A percentile compares a stretch with the other conserved stretches of the same genome.
phyloP scores from a whole-genome alignment of 2,888 invertebrate species.

The Adelphocoris suturalis region DNA sequence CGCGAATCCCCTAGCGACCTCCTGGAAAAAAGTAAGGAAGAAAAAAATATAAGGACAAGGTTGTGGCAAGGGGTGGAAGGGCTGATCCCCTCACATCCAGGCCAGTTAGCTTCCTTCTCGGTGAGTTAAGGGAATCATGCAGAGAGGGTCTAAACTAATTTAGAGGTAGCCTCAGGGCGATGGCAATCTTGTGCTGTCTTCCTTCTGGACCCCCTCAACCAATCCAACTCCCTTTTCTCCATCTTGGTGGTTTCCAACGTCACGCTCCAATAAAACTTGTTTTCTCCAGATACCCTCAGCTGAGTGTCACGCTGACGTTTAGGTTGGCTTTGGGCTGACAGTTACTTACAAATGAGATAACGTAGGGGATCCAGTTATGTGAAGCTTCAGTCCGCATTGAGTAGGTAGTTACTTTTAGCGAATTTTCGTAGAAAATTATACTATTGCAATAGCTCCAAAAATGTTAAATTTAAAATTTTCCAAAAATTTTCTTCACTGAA shows the following conservation, averaged over 20 bases:
- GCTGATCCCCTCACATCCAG: slow-evolving; percentile 58
- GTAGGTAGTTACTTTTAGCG: no score
- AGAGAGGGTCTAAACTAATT: slow-evolving; percentile 62
- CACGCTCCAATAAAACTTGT: slow-evolving; percentile 24
- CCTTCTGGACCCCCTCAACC: background rate
- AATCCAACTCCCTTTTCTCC: background rate
- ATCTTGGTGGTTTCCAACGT: background rate
- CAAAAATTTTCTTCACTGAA: no score
- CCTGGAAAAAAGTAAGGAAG: background rate
- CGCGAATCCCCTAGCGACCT: slow-evolving; percentile 16
- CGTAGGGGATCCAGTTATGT: background rate
- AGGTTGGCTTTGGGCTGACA: background rate
- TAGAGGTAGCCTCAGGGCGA: slow-evolving; percentile 54
- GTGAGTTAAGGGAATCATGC: slow-evolving; percentile 56
- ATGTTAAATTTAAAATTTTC: no score
- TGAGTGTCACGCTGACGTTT: background rate
- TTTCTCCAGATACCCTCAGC: background rate
- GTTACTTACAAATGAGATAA: background rate
- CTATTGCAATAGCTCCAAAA: no score
- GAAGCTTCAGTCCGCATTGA: no score
- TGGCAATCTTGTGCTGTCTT: slow-evolving; percentile 26
- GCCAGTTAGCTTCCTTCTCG: slow-evolving; percentile 45
- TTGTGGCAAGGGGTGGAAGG: background rate
- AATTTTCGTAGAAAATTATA: no score
- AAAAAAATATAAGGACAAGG: slow-evolving; percentile 8